phyloP scores from a whole-genome alignment of 2,888 invertebrate genomes.

The Cryptocephalus moraei region DNA sequence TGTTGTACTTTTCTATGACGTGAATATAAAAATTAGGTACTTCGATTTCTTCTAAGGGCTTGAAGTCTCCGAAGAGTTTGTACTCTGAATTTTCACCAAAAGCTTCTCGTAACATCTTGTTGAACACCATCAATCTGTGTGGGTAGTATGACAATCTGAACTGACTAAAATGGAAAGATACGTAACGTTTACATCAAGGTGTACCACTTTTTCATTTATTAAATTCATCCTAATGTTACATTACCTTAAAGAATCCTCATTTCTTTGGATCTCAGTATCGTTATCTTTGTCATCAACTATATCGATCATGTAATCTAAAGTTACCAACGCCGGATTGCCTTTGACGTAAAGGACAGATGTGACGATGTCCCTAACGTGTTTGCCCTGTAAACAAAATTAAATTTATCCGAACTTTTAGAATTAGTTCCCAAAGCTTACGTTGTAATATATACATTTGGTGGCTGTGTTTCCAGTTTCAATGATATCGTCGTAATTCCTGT shows the following conservation, averaged over 20 bases:
- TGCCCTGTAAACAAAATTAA: constrained; percentile 21
- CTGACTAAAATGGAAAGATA: constrained; percentile 45
- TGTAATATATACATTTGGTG: constrained; percentile 78
- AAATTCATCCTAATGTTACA: background rate
- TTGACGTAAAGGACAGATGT: constrained; percentile 74
- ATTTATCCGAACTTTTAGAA: constrained; percentile 9
- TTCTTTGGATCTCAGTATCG: constrained; percentile 11
- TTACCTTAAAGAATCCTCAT: constrained; percentile 25
- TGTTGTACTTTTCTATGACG: constrained; percentile 54
- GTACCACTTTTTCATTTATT: background rate
- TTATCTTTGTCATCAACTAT: constrained; percentile 28
- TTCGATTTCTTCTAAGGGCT: constrained; percentile 50
- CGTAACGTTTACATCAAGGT: background rate
- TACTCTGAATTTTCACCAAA: constrained; percentile 57
- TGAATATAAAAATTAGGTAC: constrained; percentile 80
- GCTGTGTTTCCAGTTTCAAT: constrained; percentile 68
- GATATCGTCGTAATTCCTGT: constrained; percentile 80
- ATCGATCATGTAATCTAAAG: constrained; percentile 72
- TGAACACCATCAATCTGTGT: constrained; percentile 64
- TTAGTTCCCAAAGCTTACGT: constrained; percentile 47
- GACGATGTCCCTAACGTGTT: constrained; percentile 71
- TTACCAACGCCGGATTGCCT: constrained; percentile 66
- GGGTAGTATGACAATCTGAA: constrained; percentile 86
- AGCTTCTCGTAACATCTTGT: constrained; percentile 56
- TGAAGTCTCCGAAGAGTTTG: constrained; percentile 74